These are phyloP conservation scores for Hylaeus anthracinus DNA, from an alignment of 1,140 invertebrate species.

Conservation along the genomic window DNA sequence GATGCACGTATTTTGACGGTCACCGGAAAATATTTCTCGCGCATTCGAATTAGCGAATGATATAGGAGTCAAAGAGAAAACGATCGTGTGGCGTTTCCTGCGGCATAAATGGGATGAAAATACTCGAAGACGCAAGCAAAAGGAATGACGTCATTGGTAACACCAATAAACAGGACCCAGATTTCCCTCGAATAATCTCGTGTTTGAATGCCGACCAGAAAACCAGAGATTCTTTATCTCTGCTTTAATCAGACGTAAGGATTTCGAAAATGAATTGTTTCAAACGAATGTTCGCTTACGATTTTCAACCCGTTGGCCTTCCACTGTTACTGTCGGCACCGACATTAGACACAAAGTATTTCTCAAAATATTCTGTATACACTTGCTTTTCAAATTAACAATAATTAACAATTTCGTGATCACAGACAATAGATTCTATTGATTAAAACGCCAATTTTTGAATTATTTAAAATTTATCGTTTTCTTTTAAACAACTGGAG, in stretches of 20 bases:
- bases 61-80: not conserved
- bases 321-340: too few species aligned
- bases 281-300: not conserved
- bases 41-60: slow-evolving; percentile 11
- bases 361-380: too few species aligned
- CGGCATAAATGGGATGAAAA: slow-evolving; percentile 51
- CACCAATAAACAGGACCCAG: slow-evolving; percentile 49
- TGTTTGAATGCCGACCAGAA: slow-evolving; percentile 23
- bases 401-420: too few species aligned
- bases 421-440: too few species aligned
- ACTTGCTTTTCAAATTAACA: too few species aligned
- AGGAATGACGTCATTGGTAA: slow-evolving; percentile 44
- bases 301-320: not conserved
- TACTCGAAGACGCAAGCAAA: slow-evolving; percentile 45
- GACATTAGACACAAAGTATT: too few species aligned
- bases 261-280: not conserved
- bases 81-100: slow-evolving; percentile 19
- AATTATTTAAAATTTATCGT: too few species aligned
- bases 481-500: too few species aligned
- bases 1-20: too few species aligned
- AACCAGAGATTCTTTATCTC: slow-evolving; percentile 35
- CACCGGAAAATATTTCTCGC: not conserved
- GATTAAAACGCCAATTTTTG: too few species aligned
- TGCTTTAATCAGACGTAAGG: not conserved
- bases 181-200: slow-evolving; percentile 42